These are phyloP conservation scores for Caenorhabditis brenneri DNA, from an alignment of 1,140 invertebrate genomes.

Conservation along the genomic window DNA sequence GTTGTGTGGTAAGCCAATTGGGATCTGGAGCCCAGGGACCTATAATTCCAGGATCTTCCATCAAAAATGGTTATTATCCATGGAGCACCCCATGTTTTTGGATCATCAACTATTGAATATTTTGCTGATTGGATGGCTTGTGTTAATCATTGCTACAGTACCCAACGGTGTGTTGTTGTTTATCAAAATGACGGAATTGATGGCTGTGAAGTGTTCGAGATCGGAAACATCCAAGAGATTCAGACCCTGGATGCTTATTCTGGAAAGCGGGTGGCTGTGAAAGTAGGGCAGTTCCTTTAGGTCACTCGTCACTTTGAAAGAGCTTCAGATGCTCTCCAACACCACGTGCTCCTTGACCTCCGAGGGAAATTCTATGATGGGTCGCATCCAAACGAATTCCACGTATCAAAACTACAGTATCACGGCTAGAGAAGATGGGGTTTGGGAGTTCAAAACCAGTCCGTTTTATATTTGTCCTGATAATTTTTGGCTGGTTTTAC, in stretches of 20 bases:
- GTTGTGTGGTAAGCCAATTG: too few species aligned
- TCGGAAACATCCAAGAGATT: not conserved
- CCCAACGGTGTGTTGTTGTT: not conserved
- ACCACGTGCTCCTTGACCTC: not conserved
- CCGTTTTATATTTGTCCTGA: not conserved
- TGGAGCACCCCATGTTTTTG: not conserved
- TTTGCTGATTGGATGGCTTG: not conserved
- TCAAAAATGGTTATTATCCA: not conserved
- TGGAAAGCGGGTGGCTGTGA: not conserved
- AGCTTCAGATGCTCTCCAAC: not conserved
- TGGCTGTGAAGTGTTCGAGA: not conserved
- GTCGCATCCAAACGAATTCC: not conserved
- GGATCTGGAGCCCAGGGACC: too few species aligned
- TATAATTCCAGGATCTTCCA: not conserved
- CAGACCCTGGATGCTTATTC: not conserved
- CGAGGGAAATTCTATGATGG: not conserved
- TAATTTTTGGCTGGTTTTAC: not conserved
- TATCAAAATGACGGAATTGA: not conserved
- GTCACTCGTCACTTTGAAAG: too few species aligned
- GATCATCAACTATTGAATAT: not conserved
- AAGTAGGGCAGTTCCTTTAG: not conserved
- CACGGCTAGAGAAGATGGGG: not conserved
- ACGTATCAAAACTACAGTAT: not conserved
- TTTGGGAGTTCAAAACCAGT: not conserved
- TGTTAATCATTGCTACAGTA: not conserved